These are phyloP conservation scores for Protobothrops mucrosquamatus DNA, from an alignment of 2,113 vertebrate genomes.

Conservation along the genomic window DNA sequence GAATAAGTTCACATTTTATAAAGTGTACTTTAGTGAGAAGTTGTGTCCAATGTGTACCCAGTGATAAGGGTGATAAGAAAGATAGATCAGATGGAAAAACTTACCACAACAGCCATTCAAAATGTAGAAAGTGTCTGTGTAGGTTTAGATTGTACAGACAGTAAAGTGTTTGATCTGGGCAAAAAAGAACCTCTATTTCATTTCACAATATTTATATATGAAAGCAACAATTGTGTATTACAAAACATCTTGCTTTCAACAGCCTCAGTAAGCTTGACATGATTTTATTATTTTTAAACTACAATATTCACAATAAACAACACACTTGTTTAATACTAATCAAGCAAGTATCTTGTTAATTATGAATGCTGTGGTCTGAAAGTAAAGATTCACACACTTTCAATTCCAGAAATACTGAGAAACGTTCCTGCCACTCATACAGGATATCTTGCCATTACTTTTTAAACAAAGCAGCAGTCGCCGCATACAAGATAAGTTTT, in stretches of 20 bases:
- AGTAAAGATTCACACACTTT: background rate
- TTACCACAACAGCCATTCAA: constrained; percentile 42
- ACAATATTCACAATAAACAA: background rate
- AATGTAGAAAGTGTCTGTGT: constrained; percentile 28
- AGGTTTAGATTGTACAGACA: constrained; percentile 29
- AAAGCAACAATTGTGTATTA: background rate
- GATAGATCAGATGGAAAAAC: background rate
- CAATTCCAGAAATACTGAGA: background rate
- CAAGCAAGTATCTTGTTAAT: background rate
- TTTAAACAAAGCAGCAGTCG: background rate
- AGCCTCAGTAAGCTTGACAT: background rate
- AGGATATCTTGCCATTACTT: background rate
- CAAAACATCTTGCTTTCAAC: constrained; percentile 3
- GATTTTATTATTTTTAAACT: background rate
- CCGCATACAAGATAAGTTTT: background rate
- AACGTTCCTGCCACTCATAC: background rate
- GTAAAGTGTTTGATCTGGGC: constrained; percentile 44
- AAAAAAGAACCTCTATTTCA: constrained; percentile 45
- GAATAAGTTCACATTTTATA: background rate
- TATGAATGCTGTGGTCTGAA: background rate
- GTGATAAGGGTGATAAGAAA: background rate
- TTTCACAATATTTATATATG: constrained; percentile 8
- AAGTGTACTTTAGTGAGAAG: background rate
- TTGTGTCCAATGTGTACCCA: background rate
- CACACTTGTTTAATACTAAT: background rate